phyloP scores from a whole-genome alignment of 2,113 vertebrate species.

The Campylomormyrus numenius region DNA sequence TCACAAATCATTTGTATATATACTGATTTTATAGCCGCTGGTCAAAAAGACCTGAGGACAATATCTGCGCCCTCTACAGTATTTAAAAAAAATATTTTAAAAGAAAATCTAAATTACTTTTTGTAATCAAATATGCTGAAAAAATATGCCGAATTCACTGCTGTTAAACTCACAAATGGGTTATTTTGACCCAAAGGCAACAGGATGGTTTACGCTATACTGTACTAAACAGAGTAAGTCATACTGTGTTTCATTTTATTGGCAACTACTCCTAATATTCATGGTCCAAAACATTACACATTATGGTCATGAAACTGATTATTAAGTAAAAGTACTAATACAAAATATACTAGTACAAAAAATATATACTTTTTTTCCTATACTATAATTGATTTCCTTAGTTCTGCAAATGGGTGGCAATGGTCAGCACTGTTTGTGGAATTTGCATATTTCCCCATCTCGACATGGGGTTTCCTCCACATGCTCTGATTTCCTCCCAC shows the following conservation, averaged over 20 bases:
- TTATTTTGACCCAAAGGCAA: neutral
- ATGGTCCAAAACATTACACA: neutral
- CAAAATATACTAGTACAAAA: neutral
- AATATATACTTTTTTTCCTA: neutral
- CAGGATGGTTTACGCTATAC: neutral
- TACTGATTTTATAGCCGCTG: neutral
- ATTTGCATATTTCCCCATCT: neutral
- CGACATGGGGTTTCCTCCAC: neutral
- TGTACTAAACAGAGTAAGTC: neutral
- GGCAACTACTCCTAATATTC: neutral
- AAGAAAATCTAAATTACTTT: neutral
- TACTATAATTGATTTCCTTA: neutral
- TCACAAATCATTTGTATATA: neutral
- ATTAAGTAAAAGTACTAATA: neutral
- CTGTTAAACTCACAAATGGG: neutral
- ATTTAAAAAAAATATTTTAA: neutral
- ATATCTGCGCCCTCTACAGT: neutral
- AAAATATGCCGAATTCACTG: neutral
- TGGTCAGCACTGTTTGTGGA: neutral
- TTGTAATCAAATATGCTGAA: neutral
- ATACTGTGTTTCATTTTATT: neutral
- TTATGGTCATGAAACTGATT: neutral
- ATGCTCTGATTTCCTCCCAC: neutral
- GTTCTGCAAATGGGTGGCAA: neutral
- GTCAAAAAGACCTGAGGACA: neutral